Evolutionary conservation across 2,113 vertebrate species (phyloP), one percentile per base, ranked within the genome.

Genomic region (Castor canadensis): DNA sequence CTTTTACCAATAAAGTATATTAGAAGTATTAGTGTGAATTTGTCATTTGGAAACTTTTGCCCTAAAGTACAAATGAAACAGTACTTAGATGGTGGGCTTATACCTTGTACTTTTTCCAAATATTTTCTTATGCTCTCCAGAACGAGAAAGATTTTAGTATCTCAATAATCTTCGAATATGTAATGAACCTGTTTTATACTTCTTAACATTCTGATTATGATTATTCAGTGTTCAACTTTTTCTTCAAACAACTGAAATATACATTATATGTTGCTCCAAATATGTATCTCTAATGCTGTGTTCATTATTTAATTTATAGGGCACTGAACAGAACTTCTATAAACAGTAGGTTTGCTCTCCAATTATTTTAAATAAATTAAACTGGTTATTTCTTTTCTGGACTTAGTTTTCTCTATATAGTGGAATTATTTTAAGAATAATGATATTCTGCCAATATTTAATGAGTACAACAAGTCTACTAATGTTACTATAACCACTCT

Each of bases 351-450:
- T 67, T 24, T 86, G 72, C 81, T 75, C 9, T 64, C 16, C 6
- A 80, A 91, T 67, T 3, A 87, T 76, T 80, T 85, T 56, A 86
- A 40, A 45, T 83, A 47, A 30, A 75, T 72, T 89, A 81, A 72
- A 60, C 52, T 58, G 5, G 1, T 1, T 88, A 43, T 85, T 82
- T 89, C 16, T 60, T 95, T 69, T 52, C 52, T 87, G 32, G 0
- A 47, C 12, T 83, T 60, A 69, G 3, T 82, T 92, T 71, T 69
- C 16, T 79, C 17, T 49, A 13, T 13, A 76, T 5, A 26, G 8
- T 88, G 35, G 20, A 62, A 92, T 58, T 91, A 64, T 40, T 95
- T 91, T 81, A 2, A 52, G 71, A 40, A 81, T 24, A 95, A 89
- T 58, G 2, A 86, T 60, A 67, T 32, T 84, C 32, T 73, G 13